Base-by-base conservation (phyloP, 2,113 vertebrate genomes). In the Vidua chalybeata region DNA sequence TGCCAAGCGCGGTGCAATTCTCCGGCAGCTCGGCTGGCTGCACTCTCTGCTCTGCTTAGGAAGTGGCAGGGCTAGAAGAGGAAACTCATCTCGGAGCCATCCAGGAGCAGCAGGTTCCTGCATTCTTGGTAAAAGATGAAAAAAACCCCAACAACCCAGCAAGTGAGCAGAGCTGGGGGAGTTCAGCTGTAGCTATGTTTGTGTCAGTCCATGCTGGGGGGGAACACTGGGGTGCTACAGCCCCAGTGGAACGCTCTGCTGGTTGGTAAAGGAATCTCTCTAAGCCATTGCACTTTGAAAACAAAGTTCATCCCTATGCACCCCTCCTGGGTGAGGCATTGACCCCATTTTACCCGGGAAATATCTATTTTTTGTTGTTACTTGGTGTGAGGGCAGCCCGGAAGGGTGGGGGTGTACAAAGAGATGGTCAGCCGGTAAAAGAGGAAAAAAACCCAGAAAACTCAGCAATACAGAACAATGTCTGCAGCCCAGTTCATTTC, bases 11-110 rank as follows among this genome's bases (percentile, higher is more conserved):
- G 4, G 5, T 30, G 63, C 35, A n/a, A 51, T 15, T 80, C 81
- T 14, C 49, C 2, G 0, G 56, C 11, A 0, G 61, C 64, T 69
- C 67, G 0, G 33, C 39, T 69, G 78, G 91, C 83, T 93, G 85
- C 90, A 43, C 63, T 45, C 48, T 37, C 75, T 2, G 46, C 92
- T 68, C n/a, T 3, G 0, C 75, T 85, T 80, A 48, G 67, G 23
- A 43, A 88, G 13, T 0, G 0, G 18, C n/a, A 54, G 10, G 0
- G 2, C 45, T 72, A 4, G 31, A 58, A 66, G 37, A 1, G 0
- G 63, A 80, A 90, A 83, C 19, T n/a, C 51, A 14, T 39, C 51
- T 39, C 18, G 0, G 39, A 77, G 68, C 33, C 12, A 0, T 30
- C 79, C 68, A 64, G 45, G 31, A 89, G 76, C 87, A 90, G 82